Base-by-base conservation (phyloP, 2,113 vertebrate species). In the Etheostoma spectabile region DNA sequence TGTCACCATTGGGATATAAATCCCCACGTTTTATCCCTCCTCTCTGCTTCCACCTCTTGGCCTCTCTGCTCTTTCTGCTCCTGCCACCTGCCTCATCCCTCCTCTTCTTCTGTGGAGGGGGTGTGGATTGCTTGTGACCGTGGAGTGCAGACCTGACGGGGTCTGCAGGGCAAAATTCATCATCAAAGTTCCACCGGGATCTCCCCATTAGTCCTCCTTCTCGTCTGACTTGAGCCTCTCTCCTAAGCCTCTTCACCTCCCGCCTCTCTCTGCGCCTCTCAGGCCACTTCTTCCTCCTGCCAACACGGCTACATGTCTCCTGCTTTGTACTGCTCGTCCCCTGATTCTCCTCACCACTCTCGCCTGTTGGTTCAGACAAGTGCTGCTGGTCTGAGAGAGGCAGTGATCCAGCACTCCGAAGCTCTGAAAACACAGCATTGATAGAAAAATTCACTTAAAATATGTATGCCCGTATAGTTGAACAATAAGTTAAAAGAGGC, bases 231-330 rank as follows among this genome's bases (percentile, higher is more conserved):
- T 91, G 90, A 68, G 89, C 88, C 66, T 92, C 82, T 67, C 86
- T 92, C 83, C 91, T 92, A 21, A 90, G 84, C 49, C 51, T 89
- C 88, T 93, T 94, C 48, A 90, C 80, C 79, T 92, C 87, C 63
- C 66, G 83, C 62, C 89, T 86, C 63, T 94, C 91, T 72, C 79
- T 82, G 21, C 87, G 64, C 46, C 74, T 87, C 67, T 93, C 89
- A 8, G 90, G 92, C 89, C 91, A 93, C 1, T 83, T 93, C 64
- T 91, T 91, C 59, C 27, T 84, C 77, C 49, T 86, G 67, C 53
- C 57, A n/a, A 30, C 35, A 48, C 19, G 72, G 21, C 52, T 55
- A 3, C 18, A 68, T 0, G 21, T n/a, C 66, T 85, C 77, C 72
- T 72, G 87, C 55, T 80, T 87, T 56, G 51, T 80, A 33, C 53